Base-by-base conservation (phyloP, 2,797 vertebrate genomes). In the Hirundo rustica region DNA sequence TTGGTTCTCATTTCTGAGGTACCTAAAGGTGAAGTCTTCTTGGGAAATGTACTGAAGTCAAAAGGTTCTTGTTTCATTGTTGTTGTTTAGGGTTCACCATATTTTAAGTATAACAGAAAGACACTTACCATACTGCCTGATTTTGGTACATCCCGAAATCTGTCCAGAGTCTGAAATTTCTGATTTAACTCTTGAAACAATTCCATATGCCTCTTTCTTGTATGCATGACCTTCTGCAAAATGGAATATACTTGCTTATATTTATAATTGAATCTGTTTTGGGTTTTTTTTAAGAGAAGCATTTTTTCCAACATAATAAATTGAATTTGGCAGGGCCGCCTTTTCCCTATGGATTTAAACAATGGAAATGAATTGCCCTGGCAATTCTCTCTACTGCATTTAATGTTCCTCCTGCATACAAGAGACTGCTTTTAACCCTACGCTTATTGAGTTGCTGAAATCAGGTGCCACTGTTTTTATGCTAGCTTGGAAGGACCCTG, bases 131-230 rank as follows among this genome's bases (percentile, higher is more conserved):
- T 98, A 98, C 98, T 99, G 98, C 99, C 99, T 98, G 99, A 99
- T 99, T 99, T 99, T 99, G 99, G 99, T 99, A 99, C 99, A 98
- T 99, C 99, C 98, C 99, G 99, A 99, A 99, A 99, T 99, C 99
- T 99, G 98, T 99, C 99, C 99, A 99, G 98, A 96, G 99, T 99
- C 98, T 99, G 99, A 99, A 99, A 99, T 99, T 99, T 99, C 98
- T 99, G 99, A 99, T 99, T 99, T 98, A 99, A 98, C 98, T 99
- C 99, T 98, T 99, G 99, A 99, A 99, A 99, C 98, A 99, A 98
- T 98, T 99, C 99, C 99, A 99, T 99, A 97, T 99, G 99, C 97
- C 99, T 99, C 98, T 99, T 99, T 98, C 99, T 99, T 98, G 99
- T 99, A 98, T 99, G 99, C 99, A 99, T 99, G 98, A 99, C 99